Conservation (phyloP, 2,113 vertebrate genomes). For the Stegostoma tigrinum region DNA sequence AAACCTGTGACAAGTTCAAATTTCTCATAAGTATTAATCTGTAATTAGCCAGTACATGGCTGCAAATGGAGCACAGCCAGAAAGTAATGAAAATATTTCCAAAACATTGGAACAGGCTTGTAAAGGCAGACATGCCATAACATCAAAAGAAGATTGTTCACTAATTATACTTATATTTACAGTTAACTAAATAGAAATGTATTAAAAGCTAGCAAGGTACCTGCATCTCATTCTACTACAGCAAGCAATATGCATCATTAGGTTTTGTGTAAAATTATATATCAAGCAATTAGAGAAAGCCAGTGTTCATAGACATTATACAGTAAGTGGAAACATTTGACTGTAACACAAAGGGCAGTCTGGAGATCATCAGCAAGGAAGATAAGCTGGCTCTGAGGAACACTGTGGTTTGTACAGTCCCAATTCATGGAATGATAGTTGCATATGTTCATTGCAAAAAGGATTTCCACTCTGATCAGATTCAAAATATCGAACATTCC, state of each 20-base stretch:
- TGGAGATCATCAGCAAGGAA: background rate
- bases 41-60: background rate
- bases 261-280: background rate
- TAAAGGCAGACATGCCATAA: background rate
- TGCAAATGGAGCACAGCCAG: background rate
- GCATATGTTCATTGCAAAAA: background rate
- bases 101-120: background rate
- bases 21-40: background rate
- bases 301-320: background rate
- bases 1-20: background rate
- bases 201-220: background rate
- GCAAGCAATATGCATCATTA: background rate
- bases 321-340: background rate
- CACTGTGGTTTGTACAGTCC: background rate
- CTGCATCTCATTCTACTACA: background rate
- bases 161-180: background rate
- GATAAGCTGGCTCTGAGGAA: background rate
- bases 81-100: background rate
- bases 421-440: background rate
- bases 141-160: background rate
- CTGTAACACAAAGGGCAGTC: background rate
- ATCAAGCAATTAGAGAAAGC: background rate
- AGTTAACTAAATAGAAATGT: background rate
- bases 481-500: background rate
- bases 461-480: background rate